Percentiles rank a stretch among this genome's conserved stretches.
Conservation (phyloP, 2,888 invertebrate species). For the Stenodema calcarata region DNA sequence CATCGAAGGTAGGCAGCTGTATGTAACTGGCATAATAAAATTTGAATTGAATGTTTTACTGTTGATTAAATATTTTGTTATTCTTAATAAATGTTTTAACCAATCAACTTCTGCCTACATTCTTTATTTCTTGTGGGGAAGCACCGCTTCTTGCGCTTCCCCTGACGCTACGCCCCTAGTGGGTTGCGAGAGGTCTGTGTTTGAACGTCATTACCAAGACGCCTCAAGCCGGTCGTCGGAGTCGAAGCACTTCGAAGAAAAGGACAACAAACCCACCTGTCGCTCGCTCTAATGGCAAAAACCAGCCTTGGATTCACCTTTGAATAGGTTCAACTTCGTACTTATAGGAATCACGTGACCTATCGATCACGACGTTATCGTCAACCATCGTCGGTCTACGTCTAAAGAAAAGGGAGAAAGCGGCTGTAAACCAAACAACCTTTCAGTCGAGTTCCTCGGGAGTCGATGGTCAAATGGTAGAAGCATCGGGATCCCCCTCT, state of each 20-base stretch:
- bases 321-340: background rate
- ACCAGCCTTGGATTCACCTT: background rate
- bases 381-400: background rate
- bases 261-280: background rate
- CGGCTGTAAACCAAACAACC: background rate
- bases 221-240: background rate
- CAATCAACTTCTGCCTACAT: no score
- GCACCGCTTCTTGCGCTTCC: no score
- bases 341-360: background rate
- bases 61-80: no score
- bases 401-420: background rate
- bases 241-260: background rate
- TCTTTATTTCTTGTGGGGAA: no score
- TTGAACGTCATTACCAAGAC: no score
- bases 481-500: background rate
- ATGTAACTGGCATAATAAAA: no score
- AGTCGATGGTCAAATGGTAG: background rate
- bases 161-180: no score
- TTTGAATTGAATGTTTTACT: no score
- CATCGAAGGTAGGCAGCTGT: no score
- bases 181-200: no score
- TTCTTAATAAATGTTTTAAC: no score
- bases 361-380: background rate
- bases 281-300: background rate
- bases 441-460: background rate